A percentile compares a stretch with the other conserved stretches of the same genome.
These are phyloP conservation scores for Pachycephala philippinensis DNA, from an alignment of 2,113 vertebrate species.

Conservation along the genomic window DNA sequence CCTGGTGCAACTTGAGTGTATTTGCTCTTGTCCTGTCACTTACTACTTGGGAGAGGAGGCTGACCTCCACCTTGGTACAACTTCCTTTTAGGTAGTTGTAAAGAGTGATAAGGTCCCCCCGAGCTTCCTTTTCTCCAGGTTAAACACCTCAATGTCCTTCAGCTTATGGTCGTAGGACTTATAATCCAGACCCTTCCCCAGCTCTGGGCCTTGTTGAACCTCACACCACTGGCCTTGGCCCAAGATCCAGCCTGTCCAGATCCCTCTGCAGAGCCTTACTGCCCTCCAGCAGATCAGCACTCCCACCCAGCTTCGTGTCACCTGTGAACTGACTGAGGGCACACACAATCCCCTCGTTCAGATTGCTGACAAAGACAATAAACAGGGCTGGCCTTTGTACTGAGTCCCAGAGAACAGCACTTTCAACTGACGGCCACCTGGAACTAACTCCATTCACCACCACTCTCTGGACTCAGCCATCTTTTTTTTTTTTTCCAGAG, in stretches of 20 bases:
- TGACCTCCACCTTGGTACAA: not conserved
- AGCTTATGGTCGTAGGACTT: not conserved
- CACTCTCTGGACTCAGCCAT: not conserved
- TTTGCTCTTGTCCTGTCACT: not conserved
- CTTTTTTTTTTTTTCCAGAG: not conserved
- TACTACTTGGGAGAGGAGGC: not conserved
- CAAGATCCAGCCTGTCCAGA: not conserved
- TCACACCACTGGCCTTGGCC: accelerated
- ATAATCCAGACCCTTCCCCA: not conserved
- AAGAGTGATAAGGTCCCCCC: accelerated
- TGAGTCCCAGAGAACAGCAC: not conserved
- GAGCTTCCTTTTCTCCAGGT: not conserved
- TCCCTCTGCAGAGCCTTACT: not conserved
- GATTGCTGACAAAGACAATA: not conserved
- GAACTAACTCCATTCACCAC: not conserved
- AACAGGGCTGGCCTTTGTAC: not conserved
- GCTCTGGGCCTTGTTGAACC: not conserved
- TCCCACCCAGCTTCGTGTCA: not conserved
- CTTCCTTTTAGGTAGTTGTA: not conserved
- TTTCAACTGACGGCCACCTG: accelerated
- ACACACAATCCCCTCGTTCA: not conserved
- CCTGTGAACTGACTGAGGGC: accelerated
- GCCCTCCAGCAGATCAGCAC: not conserved
- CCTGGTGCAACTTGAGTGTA: not conserved
- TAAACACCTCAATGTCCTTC: not conserved